A percentile compares a stretch with the other conserved stretches of the same genome.
These are phyloP conservation scores for Psittacula derbiana DNA, from an alignment of 2,797 vertebrate species.

Conservation along the genomic window DNA sequence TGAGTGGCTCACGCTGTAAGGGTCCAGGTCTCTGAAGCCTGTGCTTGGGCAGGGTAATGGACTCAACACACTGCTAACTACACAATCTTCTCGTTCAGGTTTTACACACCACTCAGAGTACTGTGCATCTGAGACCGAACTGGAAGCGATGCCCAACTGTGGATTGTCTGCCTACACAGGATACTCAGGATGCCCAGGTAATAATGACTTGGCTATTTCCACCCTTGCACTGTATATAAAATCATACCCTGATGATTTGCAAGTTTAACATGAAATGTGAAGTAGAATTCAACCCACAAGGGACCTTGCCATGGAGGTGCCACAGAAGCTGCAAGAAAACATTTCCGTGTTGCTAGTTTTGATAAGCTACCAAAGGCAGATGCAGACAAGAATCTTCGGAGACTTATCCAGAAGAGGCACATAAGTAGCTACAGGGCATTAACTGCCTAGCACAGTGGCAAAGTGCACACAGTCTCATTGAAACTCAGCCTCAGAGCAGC, in stretches of 20 bases:
- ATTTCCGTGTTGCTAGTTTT: background rate
- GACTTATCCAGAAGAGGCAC: background rate
- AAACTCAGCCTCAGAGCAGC: background rate
- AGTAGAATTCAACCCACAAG: background rate
- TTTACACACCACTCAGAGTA: fast-evolving
- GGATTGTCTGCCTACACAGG: background rate
- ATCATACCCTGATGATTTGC: background rate
- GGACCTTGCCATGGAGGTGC: background rate
- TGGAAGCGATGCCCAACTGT: background rate
- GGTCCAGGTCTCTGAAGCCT: background rate
- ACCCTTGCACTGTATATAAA: background rate
- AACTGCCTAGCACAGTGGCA: background rate
- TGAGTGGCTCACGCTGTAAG: background rate
- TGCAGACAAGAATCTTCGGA: background rate
- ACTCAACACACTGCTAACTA: background rate
- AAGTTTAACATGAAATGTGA: background rate
- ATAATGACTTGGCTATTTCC: background rate
- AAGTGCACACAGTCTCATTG: background rate
- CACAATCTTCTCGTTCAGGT: background rate
- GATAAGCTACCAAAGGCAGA: background rate
- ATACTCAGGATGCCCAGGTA: background rate
- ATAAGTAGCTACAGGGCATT: background rate
- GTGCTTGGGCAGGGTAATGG: background rate
- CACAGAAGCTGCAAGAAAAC: background rate
- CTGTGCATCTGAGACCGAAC: background rate